phyloP scores from a whole-genome alignment of 2,113 vertebrate genomes.

The Hemibagrus wyckioides region DNA sequence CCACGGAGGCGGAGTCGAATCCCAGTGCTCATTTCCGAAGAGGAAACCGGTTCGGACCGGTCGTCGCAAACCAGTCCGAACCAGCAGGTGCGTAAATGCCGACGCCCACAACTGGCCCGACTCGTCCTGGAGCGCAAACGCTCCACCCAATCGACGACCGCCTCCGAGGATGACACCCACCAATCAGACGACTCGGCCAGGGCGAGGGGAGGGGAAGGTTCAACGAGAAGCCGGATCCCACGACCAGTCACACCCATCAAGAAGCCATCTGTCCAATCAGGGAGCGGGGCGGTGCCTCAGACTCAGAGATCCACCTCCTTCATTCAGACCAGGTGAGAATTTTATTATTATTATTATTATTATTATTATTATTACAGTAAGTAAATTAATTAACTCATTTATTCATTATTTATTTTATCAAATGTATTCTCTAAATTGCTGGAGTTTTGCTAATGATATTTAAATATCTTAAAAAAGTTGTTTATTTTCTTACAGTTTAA shows the following conservation, averaged over 20 bases:
- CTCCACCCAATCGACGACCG: constrained; percentile 76
- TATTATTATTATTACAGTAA: background rate
- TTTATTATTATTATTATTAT: background rate
- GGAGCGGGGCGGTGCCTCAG: background rate
- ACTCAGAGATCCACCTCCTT: constrained; percentile 60
- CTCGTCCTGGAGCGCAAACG: constrained; percentile 84
- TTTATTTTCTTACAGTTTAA: background rate
- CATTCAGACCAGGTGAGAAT: constrained; percentile 75
- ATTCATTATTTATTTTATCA: too few species aligned
- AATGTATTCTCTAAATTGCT: too few species aligned
- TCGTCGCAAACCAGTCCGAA: constrained; percentile 72
- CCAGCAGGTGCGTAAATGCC: constrained; percentile 63
- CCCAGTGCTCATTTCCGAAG: constrained; percentile 82
- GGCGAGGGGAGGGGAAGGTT: constrained; percentile 55
- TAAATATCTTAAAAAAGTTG: too few species aligned
- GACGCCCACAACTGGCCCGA: constrained; percentile 77
- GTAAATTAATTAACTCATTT: too few species aligned
- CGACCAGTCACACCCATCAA: constrained; percentile 74
- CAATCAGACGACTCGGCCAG: constrained; percentile 73
- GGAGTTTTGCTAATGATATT: too few species aligned
- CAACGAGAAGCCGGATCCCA: constrained; percentile 81
- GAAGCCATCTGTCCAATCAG: constrained; percentile 46
- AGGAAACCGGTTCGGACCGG: constrained; percentile 83
- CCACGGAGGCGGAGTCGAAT: constrained; percentile 78
- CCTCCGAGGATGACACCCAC: constrained; percentile 83